Conservation (phyloP, 1,140 invertebrate species). For the Leptinotarsa undecemlineata region DNA sequence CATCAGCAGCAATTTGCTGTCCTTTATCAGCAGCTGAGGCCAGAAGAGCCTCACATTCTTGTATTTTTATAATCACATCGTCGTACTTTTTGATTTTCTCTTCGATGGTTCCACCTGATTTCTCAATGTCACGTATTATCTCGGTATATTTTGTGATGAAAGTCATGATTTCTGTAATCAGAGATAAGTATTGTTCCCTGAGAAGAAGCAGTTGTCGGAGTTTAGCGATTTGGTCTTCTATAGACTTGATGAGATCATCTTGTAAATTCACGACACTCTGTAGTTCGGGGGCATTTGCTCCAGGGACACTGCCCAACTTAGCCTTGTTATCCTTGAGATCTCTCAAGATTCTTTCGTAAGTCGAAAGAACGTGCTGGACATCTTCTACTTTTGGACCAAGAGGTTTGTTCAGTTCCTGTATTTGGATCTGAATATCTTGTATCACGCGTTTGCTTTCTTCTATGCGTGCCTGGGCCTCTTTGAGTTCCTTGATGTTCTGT, state of each 20-base stretch:
- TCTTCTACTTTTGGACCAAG: constrained; percentile 84
- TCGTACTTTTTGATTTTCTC: constrained; percentile 89
- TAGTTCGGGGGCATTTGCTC: constrained; percentile 73
- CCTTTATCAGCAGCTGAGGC: constrained; percentile 88
- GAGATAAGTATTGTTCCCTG: constrained; percentile 82
- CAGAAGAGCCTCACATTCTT: constrained; percentile 85
- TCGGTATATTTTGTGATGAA: constrained; percentile 87
- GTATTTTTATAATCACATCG: constrained; percentile 80
- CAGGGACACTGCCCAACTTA: constrained; percentile 77
- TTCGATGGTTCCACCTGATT: constrained; percentile 74
- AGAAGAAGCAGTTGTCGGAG: constrained; percentile 76
- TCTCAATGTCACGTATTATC: constrained; percentile 82
- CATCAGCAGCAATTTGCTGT: constrained; percentile 86
- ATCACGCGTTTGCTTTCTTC: constrained; percentile 80
- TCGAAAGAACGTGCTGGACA: constrained; percentile 74
- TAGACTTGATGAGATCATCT: constrained; percentile 78
- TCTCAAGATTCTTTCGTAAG: constrained; percentile 78
- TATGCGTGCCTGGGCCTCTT: constrained; percentile 75
- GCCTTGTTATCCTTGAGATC: constrained; percentile 80
- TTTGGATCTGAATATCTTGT: constrained; percentile 77
- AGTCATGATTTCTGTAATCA: constrained; percentile 84
- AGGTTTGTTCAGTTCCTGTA: constrained; percentile 81
- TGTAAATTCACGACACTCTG: constrained; percentile 79
- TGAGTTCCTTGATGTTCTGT: constrained; percentile 76
- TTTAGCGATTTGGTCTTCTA: constrained; percentile 83